Evolutionary conservation across 2,797 vertebrate genomes (phyloP).

Genomic region (Leucoraja ocellata): DNA sequence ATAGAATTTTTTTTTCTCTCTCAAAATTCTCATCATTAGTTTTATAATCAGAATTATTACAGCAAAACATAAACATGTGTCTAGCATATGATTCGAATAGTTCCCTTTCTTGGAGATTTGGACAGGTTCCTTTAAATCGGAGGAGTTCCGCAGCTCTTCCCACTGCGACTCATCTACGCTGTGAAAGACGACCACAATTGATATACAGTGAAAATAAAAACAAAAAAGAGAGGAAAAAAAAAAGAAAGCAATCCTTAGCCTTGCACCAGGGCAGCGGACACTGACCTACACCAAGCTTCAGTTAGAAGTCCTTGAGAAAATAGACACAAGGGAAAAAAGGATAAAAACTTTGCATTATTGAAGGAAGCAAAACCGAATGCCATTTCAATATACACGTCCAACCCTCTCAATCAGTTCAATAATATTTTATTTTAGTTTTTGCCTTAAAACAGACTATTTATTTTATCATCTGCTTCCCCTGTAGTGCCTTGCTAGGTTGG

Average conservation of each 20-base stretch:
- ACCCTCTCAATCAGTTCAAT: conserved; percentile 26
- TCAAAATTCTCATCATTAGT: conserved; percentile 81
- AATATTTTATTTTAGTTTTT: conserved; percentile 35
- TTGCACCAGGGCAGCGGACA: conserved; percentile 13
- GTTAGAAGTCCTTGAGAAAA: conserved; percentile 34
- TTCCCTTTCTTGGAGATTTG: conserved; percentile 64
- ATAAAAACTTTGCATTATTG: conserved; percentile 57
- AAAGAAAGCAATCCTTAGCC: conserved; percentile 32
- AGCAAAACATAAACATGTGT: conserved; percentile 77
- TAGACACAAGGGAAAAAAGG: conserved; percentile 36
- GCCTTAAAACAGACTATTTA: conserved; percentile 38
- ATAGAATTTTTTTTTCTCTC: conserved; percentile 80
- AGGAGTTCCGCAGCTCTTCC: conserved; percentile 65
- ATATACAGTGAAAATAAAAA: conserved; percentile 52
- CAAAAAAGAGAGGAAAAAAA: conserved; percentile 37
- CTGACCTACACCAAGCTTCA: conserved; percentile 23
- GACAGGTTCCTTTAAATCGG: conserved; percentile 54
- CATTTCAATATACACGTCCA: conserved; percentile 45
- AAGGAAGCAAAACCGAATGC: conserved; percentile 61
- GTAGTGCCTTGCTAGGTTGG: conserved; percentile 34
- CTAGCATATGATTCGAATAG: conserved; percentile 76
- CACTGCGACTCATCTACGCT: conserved; percentile 61
- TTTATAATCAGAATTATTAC: conserved; percentile 85
- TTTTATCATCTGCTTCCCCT: conserved; percentile 29
- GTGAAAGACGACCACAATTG: conserved; percentile 52